Base-by-base conservation (phyloP, 2,797 vertebrate species). In the Hydrophis major region DNA sequence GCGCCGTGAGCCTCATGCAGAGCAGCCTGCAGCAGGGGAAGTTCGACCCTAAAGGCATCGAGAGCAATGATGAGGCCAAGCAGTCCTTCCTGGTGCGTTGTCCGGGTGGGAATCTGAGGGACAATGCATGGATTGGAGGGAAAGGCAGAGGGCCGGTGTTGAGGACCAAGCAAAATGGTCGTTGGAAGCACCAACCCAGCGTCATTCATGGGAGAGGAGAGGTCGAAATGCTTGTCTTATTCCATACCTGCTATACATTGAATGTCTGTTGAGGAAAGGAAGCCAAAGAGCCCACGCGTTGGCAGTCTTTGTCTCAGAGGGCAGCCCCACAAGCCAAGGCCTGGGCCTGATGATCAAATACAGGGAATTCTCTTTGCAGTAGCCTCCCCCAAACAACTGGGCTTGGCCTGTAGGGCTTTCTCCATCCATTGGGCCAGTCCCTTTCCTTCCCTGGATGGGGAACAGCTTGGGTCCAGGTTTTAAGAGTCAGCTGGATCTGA, bases 11-110 rank as follows among this genome's bases (percentile, higher is more conserved):
- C 96, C 98, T 99, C 97, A 99, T 99, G 99, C 99, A 99, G 94
- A 99, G 98, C 98, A 99, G 99, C 96, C 97, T 99, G 47, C 99
- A 99, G 96, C 99, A 99, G 96, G 99, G 99, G 88, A 99, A 99
- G 96, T 99, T 99, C 0, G 99, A 99, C 96, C 98, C 99, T 1
- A 98, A 99, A 95, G 99, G 99, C 97, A 99, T 99, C 1, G 99
- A 99, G 96, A 99, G 99, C 95, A 98, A 98, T 0, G 99, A 99
- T 0, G 97, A 99, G 27, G 99, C 99, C 94, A 99, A 99, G 97
- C 98, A 98, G 86, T 99, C 99, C 16, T 99, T 99, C 94, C 97
- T 99, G 99, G 99, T 99, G 96, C 94, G 98, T 96, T 4, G 55
- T 20, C 87, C 6, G 2, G 13, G 0, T n/a, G 86, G 86, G 47